Conservation (phyloP, 2,888 invertebrate species). For the Gonocerus acuteangulatus region DNA sequence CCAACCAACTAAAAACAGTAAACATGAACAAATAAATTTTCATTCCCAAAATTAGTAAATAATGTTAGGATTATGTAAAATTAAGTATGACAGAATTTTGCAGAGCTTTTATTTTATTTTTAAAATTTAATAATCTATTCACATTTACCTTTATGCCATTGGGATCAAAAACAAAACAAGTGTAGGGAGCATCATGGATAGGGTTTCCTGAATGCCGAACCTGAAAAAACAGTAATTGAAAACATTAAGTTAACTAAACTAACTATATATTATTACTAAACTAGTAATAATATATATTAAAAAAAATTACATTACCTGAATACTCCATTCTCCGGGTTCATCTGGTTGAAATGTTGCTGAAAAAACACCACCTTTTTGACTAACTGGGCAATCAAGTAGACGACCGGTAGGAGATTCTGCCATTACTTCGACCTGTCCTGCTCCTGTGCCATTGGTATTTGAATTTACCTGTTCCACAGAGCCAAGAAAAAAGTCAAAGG, state of each 20-base stretch:
- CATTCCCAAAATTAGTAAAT: too few relatives aligned
- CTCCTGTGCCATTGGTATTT: slow-evolving; percentile 49
- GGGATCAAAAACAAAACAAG: slow-evolving; percentile 91
- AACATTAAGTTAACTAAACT: background rate
- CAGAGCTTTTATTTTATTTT: too few relatives aligned
- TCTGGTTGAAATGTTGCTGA: slow-evolving; percentile 95
- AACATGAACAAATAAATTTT: background rate
- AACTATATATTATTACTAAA: too few relatives aligned
- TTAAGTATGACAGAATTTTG: too few relatives aligned
- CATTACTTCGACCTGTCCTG: slow-evolving; percentile 82
- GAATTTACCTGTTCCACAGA: slow-evolving; percentile 51
- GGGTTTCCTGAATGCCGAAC: slow-evolving; percentile 93
- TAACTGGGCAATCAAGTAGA: slow-evolving; percentile 71
- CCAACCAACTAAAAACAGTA: slow-evolving; percentile 55
- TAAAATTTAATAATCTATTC: too few relatives aligned
- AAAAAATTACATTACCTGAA: slow-evolving; percentile 59
- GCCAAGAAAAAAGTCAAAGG: too few relatives aligned
- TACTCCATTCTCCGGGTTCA: slow-evolving; percentile 94
- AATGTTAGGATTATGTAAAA: too few relatives aligned
- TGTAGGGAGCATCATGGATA: slow-evolving; percentile 92
- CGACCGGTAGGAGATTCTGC: slow-evolving; percentile 86
- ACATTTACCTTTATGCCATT: slow-evolving; percentile 68
- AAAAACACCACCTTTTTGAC: slow-evolving; percentile 73
- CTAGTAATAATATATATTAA: too few relatives aligned
- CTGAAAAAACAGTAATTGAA: slow-evolving; percentile 49